A percentile compares a stretch with the other conserved stretches of the same genome.
Conservation (phyloP, 1,140 invertebrate genomes). For the Aphidius gifuensis region DNA sequence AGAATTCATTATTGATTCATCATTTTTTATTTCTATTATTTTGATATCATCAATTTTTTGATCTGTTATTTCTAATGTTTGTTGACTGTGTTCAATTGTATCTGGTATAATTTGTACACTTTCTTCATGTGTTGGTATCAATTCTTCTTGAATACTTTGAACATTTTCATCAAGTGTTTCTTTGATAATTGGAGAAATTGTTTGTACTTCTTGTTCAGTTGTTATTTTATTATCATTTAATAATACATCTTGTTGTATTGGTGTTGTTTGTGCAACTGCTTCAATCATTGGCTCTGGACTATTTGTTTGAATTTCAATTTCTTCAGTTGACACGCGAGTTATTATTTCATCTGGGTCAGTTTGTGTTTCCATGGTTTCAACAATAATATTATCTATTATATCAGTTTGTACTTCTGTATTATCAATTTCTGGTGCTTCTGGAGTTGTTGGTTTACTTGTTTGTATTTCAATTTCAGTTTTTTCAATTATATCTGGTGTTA, state of each 20-base stretch:
- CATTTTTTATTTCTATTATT: constrained; percentile 4
- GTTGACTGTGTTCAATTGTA: constrained; percentile 32
- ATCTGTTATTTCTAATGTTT: constrained; percentile 27
- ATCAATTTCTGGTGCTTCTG: constrained; percentile 12
- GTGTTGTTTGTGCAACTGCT: constrained; percentile 42
- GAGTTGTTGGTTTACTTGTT: constrained; percentile 22
- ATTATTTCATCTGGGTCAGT: constrained; percentile 33
- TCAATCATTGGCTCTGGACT: constrained; percentile 31
- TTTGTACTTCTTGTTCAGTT: constrained; percentile 39
- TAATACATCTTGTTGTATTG: constrained; percentile 21
- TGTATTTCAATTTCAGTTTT: constrained; percentile 23
- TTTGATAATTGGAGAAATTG: constrained; percentile 24
- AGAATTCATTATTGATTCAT: background rate
- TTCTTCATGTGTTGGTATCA: constrained; percentile 34
- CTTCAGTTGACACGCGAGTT: constrained; percentile 25
- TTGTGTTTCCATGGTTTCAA: constrained; percentile 33
- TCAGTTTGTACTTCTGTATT: constrained; percentile 31
- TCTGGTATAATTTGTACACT: constrained; percentile 36
- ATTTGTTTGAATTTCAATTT: constrained; percentile 41
- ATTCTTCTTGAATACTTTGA: constrained; percentile 39
- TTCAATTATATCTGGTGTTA: constrained; percentile 9
- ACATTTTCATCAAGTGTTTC: constrained; percentile 34
- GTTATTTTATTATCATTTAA: constrained; percentile 20
- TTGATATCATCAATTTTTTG: constrained; percentile 5
- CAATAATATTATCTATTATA: constrained; percentile 16